These are phyloP conservation scores for Itoplectis maculator DNA, from an alignment of 2,888 invertebrate species.

Conservation along the genomic window DNA sequence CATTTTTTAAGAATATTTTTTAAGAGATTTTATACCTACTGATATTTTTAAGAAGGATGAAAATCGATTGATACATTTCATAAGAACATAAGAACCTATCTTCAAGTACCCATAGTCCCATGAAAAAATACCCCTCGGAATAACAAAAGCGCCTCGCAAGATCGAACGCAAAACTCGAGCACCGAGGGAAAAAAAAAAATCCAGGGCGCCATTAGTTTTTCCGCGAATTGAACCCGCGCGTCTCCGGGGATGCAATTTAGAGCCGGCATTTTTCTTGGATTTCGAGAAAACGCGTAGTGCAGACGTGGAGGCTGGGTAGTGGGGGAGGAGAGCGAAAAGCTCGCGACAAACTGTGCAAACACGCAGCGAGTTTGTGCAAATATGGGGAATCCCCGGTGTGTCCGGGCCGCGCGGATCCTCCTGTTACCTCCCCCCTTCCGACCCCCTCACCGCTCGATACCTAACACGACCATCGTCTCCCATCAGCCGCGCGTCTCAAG, in stretches of 20 bases:
- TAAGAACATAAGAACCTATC: no score
- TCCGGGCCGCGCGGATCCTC: background rate
- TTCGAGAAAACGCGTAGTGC: background rate
- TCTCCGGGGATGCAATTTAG: background rate
- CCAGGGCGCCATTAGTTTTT: background rate
- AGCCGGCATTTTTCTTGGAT: background rate
- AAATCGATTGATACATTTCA: no score
- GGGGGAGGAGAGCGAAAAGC: background rate
- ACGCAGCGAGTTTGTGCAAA: constrained; percentile 4
- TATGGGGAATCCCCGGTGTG: background rate
- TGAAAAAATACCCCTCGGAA: no score
- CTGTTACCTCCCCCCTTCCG: no score
- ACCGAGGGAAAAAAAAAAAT: no score
- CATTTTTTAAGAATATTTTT: no score
- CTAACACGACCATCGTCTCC: constrained; percentile 7
- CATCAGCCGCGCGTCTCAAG: constrained; percentile 9
- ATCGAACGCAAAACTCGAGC: background rate
- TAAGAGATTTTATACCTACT: no score
- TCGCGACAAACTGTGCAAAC: constrained; percentile 16
- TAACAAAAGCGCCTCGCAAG: background rate
- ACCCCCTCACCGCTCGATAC: background rate
- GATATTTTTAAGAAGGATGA: no score
- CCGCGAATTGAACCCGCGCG: background rate
- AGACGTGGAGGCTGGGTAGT: background rate
- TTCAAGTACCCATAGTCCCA: no score